These are phyloP conservation scores for Ceratosolen solmsi DNA, from an alignment of 1,140 invertebrate genomes.

Conservation along the genomic window DNA sequence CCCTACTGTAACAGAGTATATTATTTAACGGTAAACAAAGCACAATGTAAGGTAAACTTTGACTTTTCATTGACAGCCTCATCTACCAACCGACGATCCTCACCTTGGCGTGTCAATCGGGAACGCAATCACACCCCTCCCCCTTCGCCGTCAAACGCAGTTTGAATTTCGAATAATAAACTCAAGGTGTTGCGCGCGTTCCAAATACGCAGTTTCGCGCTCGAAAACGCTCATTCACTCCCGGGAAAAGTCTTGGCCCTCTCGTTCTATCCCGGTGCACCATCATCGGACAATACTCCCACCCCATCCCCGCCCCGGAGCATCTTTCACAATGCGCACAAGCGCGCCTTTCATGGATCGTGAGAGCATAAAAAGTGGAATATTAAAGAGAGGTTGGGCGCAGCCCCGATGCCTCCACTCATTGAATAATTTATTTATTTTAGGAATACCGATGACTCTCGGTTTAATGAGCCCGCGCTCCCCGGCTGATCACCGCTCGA, in stretches of 20 bases:
- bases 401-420: background rate
- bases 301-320: no score
- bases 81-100: no score
- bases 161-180: slow-evolving; percentile 41
- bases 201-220: background rate
- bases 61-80: background rate
- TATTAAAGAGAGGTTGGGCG: background rate
- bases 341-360: slow-evolving; percentile 29
- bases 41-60: background rate
- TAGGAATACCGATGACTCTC: slow-evolving; percentile 47
- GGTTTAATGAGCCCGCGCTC: slow-evolving; percentile 27
- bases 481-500: slow-evolving; percentile 10
- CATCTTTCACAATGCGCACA: no score
- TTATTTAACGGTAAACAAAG: background rate
- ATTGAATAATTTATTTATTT: slow-evolving; percentile 50
- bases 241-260: background rate
- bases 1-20: background rate
- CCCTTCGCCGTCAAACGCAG: no score
- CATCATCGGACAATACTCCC: background rate
- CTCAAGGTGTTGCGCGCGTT: slow-evolving; percentile 12
- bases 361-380: slow-evolving; percentile 20
- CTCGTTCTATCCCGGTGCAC: background rate
- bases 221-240: slow-evolving; percentile 31
- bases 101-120: no score
- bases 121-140: no score